A percentile compares a stretch with the other conserved stretches of the same genome.
These are phyloP conservation scores for Cerceris rybyensis DNA, from an alignment of 2,888 invertebrate species.

Conservation along the genomic window DNA sequence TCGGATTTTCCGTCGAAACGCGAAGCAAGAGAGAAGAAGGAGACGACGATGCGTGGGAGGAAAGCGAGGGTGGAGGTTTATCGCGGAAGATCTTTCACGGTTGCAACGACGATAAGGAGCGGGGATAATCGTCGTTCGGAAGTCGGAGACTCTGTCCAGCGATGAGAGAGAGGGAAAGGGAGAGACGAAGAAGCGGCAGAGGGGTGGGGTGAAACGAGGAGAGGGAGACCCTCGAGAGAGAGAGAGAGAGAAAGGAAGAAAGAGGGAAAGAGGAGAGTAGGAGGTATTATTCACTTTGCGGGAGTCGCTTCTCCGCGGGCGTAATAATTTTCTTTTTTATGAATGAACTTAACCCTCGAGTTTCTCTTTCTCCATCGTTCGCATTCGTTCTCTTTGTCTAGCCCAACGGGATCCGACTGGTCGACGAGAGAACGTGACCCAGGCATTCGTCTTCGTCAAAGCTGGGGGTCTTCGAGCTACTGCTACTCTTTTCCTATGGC, in stretches of 20 bases:
- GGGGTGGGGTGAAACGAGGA: conserved; percentile 9
- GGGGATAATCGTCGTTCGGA: conserved; percentile 56
- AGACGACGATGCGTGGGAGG: conserved; percentile 47
- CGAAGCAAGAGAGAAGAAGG: not conserved
- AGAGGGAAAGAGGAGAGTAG: conserved; percentile 32
- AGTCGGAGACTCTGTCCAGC: conserved; percentile 27
- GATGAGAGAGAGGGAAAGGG: not conserved
- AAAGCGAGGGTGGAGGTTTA: conserved; percentile 62
- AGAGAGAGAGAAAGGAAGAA: not conserved
- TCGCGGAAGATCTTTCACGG: conserved; percentile 69
- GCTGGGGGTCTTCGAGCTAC: conserved; percentile 23
- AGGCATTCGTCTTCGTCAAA: conserved; percentile 59
- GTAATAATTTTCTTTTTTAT: conserved; percentile 71
- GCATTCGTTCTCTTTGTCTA: conserved; percentile 13
- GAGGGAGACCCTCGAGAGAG: not conserved
- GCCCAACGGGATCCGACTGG: conserved; percentile 18
- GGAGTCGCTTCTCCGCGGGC: conserved; percentile 63
- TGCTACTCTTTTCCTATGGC: not conserved
- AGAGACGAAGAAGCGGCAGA: conserved; percentile 20
- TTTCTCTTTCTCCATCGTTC: conserved; percentile 22
- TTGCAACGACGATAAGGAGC: conserved; percentile 56
- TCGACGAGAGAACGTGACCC: conserved; percentile 33
- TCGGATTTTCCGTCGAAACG: conserved; percentile 26
- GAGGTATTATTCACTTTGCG: conserved; percentile 69
- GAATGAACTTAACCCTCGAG: conserved; percentile 61